Percentiles rank a stretch among this genome's conserved stretches.
phyloP scores from a whole-genome alignment of 2,113 vertebrate genomes.

The Pluvialis apricaria region DNA sequence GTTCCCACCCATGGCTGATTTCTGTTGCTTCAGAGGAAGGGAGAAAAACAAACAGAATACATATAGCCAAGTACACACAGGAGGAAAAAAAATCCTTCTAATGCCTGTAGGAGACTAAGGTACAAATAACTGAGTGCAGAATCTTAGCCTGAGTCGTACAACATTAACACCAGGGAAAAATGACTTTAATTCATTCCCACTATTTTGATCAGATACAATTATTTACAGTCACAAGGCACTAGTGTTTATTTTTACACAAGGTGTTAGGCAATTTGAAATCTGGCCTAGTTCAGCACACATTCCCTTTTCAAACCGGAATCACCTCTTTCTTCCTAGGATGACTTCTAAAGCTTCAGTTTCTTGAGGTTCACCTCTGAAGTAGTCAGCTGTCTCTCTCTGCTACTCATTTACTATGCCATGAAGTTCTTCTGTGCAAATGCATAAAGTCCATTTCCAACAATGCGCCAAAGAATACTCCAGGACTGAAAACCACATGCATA shows the following conservation, averaged over 20 bases:
- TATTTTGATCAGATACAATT: not conserved
- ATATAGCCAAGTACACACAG: not conserved
- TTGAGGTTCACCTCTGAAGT: not conserved
- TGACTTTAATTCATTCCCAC: not conserved
- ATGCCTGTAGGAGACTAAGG: not conserved
- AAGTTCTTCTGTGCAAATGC: not conserved
- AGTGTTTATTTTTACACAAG: not conserved
- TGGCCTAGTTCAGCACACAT: not conserved
- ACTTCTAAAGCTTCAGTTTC: not conserved
- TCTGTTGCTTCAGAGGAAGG: not conserved
- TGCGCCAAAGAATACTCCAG: not conserved
- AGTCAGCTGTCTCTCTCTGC: not conserved
- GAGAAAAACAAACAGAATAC: not conserved
- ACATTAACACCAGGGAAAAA: not conserved
- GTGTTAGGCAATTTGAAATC: not conserved
- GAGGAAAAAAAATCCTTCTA: not conserved
- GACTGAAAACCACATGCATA: not conserved
- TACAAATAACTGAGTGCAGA: not conserved
- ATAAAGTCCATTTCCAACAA: not conserved
- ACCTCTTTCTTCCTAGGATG: not conserved
- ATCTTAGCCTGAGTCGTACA: not conserved
- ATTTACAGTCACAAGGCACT: not conserved
- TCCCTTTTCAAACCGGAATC: not conserved
- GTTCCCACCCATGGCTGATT: not conserved
- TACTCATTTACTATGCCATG: not conserved